phyloP scores from a whole-genome alignment of 2,113 vertebrate species.

The Urocynchramus pylzowi region DNA sequence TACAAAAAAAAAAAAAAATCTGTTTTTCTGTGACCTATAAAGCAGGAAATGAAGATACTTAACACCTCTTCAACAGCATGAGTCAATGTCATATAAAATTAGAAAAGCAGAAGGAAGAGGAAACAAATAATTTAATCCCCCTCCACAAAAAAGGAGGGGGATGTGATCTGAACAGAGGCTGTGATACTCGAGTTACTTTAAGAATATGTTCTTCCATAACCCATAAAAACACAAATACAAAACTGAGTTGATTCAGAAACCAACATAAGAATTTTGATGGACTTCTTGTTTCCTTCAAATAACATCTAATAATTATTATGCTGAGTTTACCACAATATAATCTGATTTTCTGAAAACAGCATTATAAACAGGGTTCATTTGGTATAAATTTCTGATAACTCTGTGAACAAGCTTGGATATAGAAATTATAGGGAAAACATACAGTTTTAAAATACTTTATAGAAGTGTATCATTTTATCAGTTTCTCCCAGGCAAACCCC shows the following conservation, averaged over 20 bases:
- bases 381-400: neutral
- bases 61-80: neutral
- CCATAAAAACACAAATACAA: neutral
- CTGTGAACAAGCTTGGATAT: neutral
- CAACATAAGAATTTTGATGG: neutral
- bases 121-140: neutral
- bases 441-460: neutral
- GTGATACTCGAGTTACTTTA: neutral
- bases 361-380: neutral
- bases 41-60: constrained; percentile 28
- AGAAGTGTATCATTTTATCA: neutral
- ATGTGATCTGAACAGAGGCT: neutral
- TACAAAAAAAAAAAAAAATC: neutral
- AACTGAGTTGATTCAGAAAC: neutral
- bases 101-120: neutral
- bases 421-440: neutral
- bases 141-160: neutral
- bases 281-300: neutral
- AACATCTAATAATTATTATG: neutral
- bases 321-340: neutral
- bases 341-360: neutral
- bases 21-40: neutral
- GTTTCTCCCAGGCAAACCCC: neutral
- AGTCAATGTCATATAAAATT: neutral
- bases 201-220: neutral